A percentile compares a stretch with the other conserved stretches of the same genome.
Conservation (phyloP, 2,113 vertebrate genomes). For the Silurus asotus region DNA sequence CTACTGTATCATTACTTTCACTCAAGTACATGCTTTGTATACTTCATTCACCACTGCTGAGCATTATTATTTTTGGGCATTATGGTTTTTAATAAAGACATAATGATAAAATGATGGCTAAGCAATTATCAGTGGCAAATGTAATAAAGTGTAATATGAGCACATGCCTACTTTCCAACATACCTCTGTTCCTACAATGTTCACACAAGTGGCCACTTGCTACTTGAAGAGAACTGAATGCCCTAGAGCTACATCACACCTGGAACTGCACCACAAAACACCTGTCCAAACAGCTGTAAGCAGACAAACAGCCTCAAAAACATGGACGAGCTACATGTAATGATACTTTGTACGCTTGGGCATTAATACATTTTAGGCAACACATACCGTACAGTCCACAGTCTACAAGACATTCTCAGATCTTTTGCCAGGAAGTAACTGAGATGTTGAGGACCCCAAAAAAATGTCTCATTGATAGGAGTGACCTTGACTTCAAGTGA, state of each 20-base stretch:
- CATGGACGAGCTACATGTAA: neutral
- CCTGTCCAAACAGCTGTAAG: constrained; percentile 32
- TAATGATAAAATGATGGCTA: neutral
- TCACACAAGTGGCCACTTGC: constrained; percentile 36
- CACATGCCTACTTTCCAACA: neutral
- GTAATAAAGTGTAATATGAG: neutral
- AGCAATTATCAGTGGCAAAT: neutral
- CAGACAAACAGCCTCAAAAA: constrained; percentile 14
- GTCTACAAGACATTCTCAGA: no score
- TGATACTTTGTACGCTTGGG: neutral
- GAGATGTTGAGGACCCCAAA: neutral
- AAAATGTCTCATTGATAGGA: neutral
- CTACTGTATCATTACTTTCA: no score
- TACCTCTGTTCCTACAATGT: neutral
- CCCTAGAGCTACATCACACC: constrained; percentile 29
- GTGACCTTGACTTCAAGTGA: constrained; percentile 27
- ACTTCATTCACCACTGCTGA: no score
- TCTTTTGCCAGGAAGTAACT: neutral
- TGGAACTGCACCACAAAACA: constrained; percentile 22
- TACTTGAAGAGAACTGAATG: constrained; percentile 1
- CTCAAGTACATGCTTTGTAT: no score
- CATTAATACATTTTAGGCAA: neutral
- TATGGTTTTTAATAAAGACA: neutral
- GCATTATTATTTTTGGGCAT: neutral
- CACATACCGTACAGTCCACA: no score